Base-by-base conservation (phyloP, 2,888 invertebrate genomes). In the Nomada lathburiana region DNA sequence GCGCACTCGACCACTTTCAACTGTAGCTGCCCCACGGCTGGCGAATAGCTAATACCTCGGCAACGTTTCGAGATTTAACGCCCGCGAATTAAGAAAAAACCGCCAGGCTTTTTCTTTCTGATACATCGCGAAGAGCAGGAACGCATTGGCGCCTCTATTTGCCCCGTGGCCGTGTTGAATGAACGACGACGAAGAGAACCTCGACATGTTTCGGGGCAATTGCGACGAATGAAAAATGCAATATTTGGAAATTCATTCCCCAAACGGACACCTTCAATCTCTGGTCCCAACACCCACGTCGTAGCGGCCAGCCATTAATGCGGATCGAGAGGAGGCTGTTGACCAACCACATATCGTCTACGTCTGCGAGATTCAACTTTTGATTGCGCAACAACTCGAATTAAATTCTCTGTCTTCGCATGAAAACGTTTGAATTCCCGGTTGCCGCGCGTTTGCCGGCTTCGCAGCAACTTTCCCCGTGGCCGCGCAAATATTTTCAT, bases 401-500 rank as follows among this genome's bases (percentile, higher is more conserved):
- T 23, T 23, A 0, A 57, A 57, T 11, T 20, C 20, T 10, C 11
- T 26, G 2, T 4, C 13, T 26, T 16, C 57, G 57, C 9, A 13
- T 9, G 16, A 23, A 64, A 29, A n/a, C 16, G 18, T 68, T 57
- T 57, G 23, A 57, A 53, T 53, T 63, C 7, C 10, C 36, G 18
- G 26, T 20, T 13, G 62, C n/a, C 16, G 47, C 53, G n/a, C 53
- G 55, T 62, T 71, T 62, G 7, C 44, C 44, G 57, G 26, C 18
- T n/a, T 36, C 29, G 16, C 20, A 26, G 60, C 57, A 59, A 77
- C 67, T 74, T 74, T 78, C 74, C 67, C 72, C 59, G 20, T 65
- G 72, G 71, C 68, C 62, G 63, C 78, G 72, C 72, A 78, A 78
- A 74, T 80, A 80, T 80, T 80, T 75, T 59, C 47, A 62, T 55